phyloP scores from a whole-genome alignment of 1,140 invertebrate species.

The Megalonaias nervosa region DNA sequence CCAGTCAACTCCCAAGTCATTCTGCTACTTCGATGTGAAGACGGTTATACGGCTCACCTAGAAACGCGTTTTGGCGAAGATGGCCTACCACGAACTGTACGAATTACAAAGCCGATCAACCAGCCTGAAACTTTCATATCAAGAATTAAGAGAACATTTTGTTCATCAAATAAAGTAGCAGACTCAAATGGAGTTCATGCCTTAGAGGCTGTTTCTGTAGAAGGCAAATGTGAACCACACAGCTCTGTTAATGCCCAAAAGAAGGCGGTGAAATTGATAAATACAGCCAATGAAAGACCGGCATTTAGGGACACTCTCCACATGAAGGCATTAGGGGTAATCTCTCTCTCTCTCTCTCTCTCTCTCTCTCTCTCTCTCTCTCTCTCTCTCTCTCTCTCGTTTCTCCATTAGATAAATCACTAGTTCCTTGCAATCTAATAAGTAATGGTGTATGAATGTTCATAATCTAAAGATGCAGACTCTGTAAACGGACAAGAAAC shows the following conservation, averaged over 20 bases:
- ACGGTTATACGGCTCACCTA: conserved; percentile 60
- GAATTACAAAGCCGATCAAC: conserved; percentile 55
- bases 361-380: background rate
- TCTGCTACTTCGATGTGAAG: conserved; percentile 56
- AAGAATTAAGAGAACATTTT: conserved; percentile 47
- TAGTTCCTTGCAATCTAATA: background rate
- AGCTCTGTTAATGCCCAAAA: conserved; percentile 34
- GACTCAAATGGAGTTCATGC: no score
- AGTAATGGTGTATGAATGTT: no score
- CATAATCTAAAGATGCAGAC: no score
- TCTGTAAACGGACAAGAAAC: no score
- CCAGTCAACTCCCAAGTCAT: conserved; percentile 50
- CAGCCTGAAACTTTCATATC: conserved; percentile 54
- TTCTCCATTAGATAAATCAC: background rate
- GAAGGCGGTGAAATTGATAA: conserved; percentile 57
- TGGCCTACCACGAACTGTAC: conserved; percentile 56
- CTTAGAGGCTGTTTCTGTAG: background rate
- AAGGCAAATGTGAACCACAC: conserved; percentile 29
- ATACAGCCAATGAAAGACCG: conserved; percentile 53
- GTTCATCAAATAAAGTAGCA: no score
- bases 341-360: background rate
- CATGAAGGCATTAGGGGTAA: conserved; percentile 56
- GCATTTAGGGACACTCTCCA: conserved; percentile 56
- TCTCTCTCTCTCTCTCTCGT: background rate
- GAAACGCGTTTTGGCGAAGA: conserved; percentile 62